Conservation (phyloP, 2,888 invertebrate species). For the Coenonympha arcania region DNA sequence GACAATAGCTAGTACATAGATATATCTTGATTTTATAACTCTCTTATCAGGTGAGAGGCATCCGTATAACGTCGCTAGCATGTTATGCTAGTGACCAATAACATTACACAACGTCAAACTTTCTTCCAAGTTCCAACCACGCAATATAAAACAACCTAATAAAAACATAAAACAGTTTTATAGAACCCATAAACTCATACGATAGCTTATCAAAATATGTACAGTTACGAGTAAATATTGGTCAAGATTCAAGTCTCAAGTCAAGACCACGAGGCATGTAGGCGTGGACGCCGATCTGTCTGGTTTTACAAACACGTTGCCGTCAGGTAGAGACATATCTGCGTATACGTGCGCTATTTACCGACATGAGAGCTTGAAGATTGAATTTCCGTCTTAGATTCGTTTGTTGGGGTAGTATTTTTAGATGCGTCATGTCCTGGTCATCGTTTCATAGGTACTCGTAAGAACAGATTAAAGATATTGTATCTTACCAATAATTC, state of each 20-base stretch:
- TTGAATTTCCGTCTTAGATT: no score
- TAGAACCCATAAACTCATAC: slow-evolving; percentile 20
- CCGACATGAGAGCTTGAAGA: no score
- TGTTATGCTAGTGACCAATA: not conserved
- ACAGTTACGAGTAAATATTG: slow-evolving; percentile 24
- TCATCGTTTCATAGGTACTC: no score
- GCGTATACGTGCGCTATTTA: no score
- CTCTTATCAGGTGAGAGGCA: not conserved
- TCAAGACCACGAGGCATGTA: slow-evolving; percentile 20
- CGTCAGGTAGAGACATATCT: no score
- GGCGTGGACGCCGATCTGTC: slow-evolving; percentile 22
- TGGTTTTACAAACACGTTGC: slow-evolving; percentile 17
- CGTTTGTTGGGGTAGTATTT: no score
- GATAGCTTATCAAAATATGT: slow-evolving; percentile 22
- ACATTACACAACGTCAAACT: slow-evolving; percentile 2
- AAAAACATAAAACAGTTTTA: slow-evolving; percentile 14
- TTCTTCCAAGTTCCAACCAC: not conserved
- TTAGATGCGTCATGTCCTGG: no score
- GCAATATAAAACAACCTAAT: slow-evolving; percentile 2
- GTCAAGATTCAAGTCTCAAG: no score
- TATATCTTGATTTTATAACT: not conserved
- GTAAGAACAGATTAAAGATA: no score
- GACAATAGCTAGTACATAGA: no score
- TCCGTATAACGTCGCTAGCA: not conserved
- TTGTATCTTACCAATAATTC: no score